Base-by-base conservation (phyloP, 2,797 vertebrate species). In the Premnoplex brunnescens region DNA sequence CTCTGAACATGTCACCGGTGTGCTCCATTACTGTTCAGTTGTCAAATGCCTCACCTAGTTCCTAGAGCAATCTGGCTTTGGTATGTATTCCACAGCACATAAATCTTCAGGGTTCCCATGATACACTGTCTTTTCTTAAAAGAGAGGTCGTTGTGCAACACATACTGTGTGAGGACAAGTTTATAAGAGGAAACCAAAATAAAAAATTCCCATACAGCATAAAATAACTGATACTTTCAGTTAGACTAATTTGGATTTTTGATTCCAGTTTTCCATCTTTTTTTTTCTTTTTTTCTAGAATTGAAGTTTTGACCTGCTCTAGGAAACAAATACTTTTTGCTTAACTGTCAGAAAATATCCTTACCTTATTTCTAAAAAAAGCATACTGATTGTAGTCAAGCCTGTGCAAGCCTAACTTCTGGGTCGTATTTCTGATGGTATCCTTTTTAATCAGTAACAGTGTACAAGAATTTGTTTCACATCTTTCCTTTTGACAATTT, bases 141-240 rank as follows among this genome's bases (percentile, higher is more conserved):
- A 54, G 55, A 71, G 28, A 54, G 26, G 8, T 88, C 55, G 36
- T 73, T 13, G 23, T 77, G 32, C 23, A 78, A 32, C 36, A 46
- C 3, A 12, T 63, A 10, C 16, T 1, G 0, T 41, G 15, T 52
- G 27, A 73, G 3, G 14, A 39, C 2, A 2, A 63, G 12, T 22
- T 68, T 76, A 30, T 49, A 77, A 36, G 11, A n/a, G 41, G 34
- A 67, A 71, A 59, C 7, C 23, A 24, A 41, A 14, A 12, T 20
- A 88, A 44, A 21, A 74, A 59, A 51, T 21, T 69, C 18, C 30
- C n/a, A 46, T 55, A 24, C 8, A 73, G 5, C 18, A 64, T 34
- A 62, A 58, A 75, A 64, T 34, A 49, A 54, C 10, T 26, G 18
- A 6, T 80, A 44, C 16, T 59, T 76, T 48, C 21, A 37, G 43